These are phyloP conservation scores for Chymomyza caudatula DNA, from an alignment of 2,888 invertebrate genomes.

Conservation along the genomic window DNA sequence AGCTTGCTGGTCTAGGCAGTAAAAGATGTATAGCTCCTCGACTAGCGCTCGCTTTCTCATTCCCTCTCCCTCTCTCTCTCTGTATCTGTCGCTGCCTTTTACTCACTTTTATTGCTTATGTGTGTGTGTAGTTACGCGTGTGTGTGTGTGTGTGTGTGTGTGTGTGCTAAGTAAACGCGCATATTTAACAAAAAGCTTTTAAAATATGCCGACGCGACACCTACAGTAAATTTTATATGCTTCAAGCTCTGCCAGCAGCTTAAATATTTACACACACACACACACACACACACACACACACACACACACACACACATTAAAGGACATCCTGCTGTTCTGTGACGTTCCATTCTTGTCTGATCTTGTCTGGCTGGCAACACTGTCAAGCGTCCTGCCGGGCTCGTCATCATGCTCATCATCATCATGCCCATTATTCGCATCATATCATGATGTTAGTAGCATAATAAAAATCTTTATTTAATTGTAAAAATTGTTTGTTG, in stretches of 20 bases:
- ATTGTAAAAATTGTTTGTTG: constrained; percentile 65
- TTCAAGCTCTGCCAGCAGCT: constrained; percentile 46
- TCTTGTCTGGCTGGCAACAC: not conserved
- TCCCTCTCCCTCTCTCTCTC: not conserved
- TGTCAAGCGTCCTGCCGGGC: constrained; percentile 18
- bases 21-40: not conserved
- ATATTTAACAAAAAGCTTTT: constrained; percentile 72
- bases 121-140: not conserved
- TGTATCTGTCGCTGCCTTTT: not conserved
- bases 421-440: not conserved
- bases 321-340: constrained; percentile 8
- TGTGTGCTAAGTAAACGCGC: constrained; percentile 61
- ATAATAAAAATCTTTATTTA: constrained; percentile 71
- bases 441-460: constrained; percentile 10
- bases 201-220: constrained; percentile 76
- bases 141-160: constrained; percentile 17
- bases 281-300: constrained; percentile 10
- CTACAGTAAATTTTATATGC: constrained; percentile 68
- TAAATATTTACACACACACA: constrained; percentile 69
- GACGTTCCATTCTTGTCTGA: not conserved
- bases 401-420: not conserved
- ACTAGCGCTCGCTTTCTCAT: not conserved
- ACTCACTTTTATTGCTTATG: not conserved
- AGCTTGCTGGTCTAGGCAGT: not conserved
- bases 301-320: constrained; percentile 7